Conservation (phyloP, 2,797 vertebrate genomes). For the Xiphophorus birchmanni region DNA sequence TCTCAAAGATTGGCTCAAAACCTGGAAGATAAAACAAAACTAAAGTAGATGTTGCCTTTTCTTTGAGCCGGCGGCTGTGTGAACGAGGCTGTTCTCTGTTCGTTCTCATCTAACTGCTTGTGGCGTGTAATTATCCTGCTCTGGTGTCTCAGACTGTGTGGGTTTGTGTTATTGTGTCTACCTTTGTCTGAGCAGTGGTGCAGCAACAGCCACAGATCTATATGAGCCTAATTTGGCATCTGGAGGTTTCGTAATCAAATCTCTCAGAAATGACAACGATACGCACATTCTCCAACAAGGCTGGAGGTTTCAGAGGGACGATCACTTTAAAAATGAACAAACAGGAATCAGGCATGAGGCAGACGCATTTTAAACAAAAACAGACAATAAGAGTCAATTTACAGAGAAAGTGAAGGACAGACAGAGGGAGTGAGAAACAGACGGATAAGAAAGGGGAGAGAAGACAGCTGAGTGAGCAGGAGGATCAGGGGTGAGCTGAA, state of each 20-base stretch:
- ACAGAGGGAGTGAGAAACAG: constrained; percentile 7
- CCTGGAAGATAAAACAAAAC: neutral
- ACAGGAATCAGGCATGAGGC: neutral
- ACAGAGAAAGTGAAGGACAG: neutral
- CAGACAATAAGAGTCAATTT: neutral
- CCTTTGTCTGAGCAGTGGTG: constrained; percentile 28
- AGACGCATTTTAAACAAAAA: neutral
- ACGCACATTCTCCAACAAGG: constrained; percentile 5
- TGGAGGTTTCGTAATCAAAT: constrained; percentile 45
- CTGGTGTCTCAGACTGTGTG: constrained; percentile 18
- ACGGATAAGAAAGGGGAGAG: constrained; percentile 15
- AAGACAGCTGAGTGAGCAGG: constrained; percentile 30
- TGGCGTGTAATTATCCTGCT: constrained; percentile 12
- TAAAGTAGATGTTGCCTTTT: neutral
- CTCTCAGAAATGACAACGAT: constrained; percentile 18
- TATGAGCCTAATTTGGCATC: constrained; percentile 28
- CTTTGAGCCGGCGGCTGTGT: neutral
- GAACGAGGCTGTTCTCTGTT: neutral
- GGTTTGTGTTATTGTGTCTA: constrained; percentile 21
- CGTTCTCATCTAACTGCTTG: constrained; percentile 12
- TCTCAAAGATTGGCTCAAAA: neutral
- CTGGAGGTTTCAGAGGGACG: neutral
- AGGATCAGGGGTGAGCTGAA: constrained; percentile 50
- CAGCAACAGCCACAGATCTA: neutral
- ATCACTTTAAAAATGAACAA: neutral